Conservation (phyloP, 2,888 invertebrate species). For the Orthosia cruda region DNA sequence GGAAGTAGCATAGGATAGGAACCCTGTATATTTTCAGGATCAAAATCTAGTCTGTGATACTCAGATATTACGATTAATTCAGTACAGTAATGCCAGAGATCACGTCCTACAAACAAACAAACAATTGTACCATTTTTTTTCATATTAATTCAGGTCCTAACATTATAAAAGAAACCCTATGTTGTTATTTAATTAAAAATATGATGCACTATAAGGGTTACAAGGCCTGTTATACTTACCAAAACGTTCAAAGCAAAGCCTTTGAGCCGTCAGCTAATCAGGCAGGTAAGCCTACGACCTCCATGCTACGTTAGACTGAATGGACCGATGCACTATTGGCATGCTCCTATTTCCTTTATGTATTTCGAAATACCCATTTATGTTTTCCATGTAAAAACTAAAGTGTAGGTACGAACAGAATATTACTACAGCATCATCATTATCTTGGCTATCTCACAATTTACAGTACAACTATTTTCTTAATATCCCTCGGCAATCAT, state of each 20-base stretch:
- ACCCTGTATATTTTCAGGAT: too few species aligned
- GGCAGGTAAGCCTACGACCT: slow-evolving; percentile 2
- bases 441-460: too few species aligned
- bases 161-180: background rate
- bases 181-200: background rate
- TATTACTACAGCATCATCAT: background rate
- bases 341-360: background rate
- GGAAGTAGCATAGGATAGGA: too few species aligned
- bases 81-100: too few species aligned
- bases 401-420: background rate
- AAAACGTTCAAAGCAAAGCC: slow-evolving; percentile 18
- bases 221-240: background rate
- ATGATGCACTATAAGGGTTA: background rate
- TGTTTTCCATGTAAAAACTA: background rate
- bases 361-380: background rate
- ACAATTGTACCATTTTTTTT: too few species aligned
- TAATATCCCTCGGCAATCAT: too few species aligned
- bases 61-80: too few species aligned
- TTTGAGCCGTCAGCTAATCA: slow-evolving; percentile 33
- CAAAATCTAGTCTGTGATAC: too few species aligned
- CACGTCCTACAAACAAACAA: too few species aligned
- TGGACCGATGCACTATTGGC: background rate
- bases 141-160: too few species aligned
- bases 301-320: slow-evolving; percentile 19
- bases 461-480: too few species aligned